Base-by-base conservation (phyloP, 2,888 invertebrate species). In the Pecten maximus region DNA sequence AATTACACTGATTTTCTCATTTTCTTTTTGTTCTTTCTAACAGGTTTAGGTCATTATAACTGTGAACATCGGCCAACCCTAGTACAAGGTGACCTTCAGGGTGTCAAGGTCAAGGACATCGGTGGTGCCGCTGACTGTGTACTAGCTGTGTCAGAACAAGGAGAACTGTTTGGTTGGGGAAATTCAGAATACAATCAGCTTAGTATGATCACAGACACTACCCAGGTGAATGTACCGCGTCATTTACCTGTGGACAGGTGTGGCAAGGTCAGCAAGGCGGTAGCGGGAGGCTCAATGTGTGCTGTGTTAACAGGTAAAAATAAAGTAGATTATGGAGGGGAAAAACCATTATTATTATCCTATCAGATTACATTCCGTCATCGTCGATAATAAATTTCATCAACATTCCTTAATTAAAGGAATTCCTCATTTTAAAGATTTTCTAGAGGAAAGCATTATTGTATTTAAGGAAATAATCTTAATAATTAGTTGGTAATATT, bases 101-200 rank as follows among this genome's bases (percentile, higher is more conserved):
- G 97, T 35, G 98, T 99, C 97, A 98, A 97, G 92, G 98, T 99
- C 90, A 97, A 98, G 15, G 98, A 98, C 96, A 96, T 99, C 0
- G 97, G 98, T 0, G 98, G 98, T 88, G 97, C 98, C 86, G 98
- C 98, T 0, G 99, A 99, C 97, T 99, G 98, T 97, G 98, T 98
- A 23, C 97, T 99, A 92, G 99, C 99, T 15, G 97, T 99, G 44
- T 93, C 94, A 98, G 98, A 98, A 93, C 98, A 98, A 94, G 99
- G 99, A 4, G 98, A 99, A 95, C 97, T 99, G 0, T 99, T 99
- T 97, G 99, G 99, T 0, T 99, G 99, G 99, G 99, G 99, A 12
- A 99, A 99, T 96, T 98, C 98, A 0, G 99, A 99, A 97, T 99
- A 99, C 95, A 98, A 98, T 0, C 99, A 99, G 96, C 97, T 99